phyloP scores from a whole-genome alignment of 2,113 vertebrate genomes.

The Heliornis fulica region DNA sequence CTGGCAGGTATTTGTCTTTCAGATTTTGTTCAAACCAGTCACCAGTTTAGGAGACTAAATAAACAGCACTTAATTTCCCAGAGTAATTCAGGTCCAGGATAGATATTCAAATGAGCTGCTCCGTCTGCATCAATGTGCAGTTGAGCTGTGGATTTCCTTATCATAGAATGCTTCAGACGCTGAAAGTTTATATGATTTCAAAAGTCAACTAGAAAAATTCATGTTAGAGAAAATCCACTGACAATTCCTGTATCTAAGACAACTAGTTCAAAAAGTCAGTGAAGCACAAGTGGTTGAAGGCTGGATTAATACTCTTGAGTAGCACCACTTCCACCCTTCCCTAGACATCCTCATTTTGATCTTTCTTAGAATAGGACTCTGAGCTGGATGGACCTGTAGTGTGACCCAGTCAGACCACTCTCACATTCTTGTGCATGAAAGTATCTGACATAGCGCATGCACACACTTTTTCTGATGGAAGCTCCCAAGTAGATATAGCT shows the following conservation, averaged over 20 bases:
- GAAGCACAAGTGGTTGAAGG: not conserved
- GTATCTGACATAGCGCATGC: not conserved
- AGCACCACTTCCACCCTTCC: not conserved
- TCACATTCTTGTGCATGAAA: not conserved
- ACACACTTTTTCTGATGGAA: not conserved
- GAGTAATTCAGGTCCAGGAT: not conserved
- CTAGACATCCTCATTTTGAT: not conserved
- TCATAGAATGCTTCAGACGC: not conserved
- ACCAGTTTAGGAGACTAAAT: not conserved
- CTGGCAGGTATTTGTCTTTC: not conserved
- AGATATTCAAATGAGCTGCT: not conserved
- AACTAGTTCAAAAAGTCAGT: not conserved
- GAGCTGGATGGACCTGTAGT: not conserved
- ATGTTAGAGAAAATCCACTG: not conserved
- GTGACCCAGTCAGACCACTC: not conserved
- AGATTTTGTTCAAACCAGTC: not conserved
- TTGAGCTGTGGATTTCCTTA: not conserved
- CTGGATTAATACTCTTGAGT: not conserved
- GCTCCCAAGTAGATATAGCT: not conserved
- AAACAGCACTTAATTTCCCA: not conserved
- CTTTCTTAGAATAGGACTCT: not conserved
- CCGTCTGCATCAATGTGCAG: not conserved
- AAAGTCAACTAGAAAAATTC: not conserved
- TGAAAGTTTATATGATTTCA: not conserved
- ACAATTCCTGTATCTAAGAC: not conserved